Evolutionary conservation across 2,797 vertebrate genomes (phyloP).

Genomic region (Lophotriccus pileatus): DNA sequence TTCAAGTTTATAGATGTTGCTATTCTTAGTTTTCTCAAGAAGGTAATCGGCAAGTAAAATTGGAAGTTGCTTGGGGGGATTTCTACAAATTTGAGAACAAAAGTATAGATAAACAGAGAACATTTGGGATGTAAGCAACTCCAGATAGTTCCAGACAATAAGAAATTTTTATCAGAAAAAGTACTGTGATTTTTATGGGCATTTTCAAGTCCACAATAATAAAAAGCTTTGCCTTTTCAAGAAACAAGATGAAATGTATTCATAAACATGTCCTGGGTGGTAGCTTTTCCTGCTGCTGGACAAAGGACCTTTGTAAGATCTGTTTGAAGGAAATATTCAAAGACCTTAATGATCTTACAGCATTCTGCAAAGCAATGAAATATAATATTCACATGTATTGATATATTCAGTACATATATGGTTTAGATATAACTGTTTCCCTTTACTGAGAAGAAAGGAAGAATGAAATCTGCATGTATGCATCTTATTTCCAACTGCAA

Average conservation of each 20-base stretch:
- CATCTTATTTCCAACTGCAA: neutral
- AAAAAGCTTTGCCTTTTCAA: neutral
- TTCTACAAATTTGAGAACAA: neutral
- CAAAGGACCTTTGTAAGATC: neutral
- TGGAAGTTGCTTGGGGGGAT: neutral
- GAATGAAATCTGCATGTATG: neutral
- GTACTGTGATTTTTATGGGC: neutral
- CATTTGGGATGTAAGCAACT: neutral
- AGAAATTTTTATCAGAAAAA: neutral
- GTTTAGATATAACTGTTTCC: neutral
- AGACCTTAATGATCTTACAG: neutral
- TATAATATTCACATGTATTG: neutral
- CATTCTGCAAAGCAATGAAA: neutral
- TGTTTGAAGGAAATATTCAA: neutral
- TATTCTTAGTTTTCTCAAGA: neutral
- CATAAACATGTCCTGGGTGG: neutral
- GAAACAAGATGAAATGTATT: neutral
- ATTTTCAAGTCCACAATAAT: neutral
- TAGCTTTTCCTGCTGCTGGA: neutral
- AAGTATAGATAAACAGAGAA: neutral
- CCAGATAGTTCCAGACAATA: neutral
- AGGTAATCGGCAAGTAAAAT: neutral
- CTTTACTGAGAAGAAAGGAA: neutral
- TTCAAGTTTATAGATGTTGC: neutral
- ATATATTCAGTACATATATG: neutral